Percentiles rank a stretch among this genome's conserved stretches.
Evolutionary conservation across 2,113 vertebrate genomes (phyloP).

Genomic region (Pelodiscus sinensis): DNA sequence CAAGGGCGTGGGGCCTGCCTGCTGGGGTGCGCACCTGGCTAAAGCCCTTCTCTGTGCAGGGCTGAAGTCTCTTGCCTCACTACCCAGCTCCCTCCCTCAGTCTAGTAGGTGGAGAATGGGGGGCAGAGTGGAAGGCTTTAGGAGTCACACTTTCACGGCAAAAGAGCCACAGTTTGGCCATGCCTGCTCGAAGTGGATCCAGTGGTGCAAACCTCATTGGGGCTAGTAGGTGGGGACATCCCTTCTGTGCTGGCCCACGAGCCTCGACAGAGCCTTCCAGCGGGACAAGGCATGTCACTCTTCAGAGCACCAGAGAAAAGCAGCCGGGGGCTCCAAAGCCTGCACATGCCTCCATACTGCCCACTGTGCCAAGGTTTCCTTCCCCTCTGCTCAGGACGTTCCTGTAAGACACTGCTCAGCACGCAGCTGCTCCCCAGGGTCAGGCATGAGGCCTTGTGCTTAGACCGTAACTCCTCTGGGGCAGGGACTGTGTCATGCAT

Average conservation of each 20-base stretch:
- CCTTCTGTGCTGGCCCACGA: background rate
- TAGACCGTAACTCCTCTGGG: background rate
- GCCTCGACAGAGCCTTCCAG: too few relatives aligned
- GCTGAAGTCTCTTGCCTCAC: too few relatives aligned
- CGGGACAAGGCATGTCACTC: too few relatives aligned
- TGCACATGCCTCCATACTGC: background rate
- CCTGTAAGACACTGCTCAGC: background rate
- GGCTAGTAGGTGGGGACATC: too few relatives aligned
- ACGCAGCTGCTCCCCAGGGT: background rate
- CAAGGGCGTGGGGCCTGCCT: too few relatives aligned
- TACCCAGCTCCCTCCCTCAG: too few relatives aligned
- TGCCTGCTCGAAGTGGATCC: background rate
- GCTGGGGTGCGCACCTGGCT: too few relatives aligned
- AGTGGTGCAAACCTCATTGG: background rate
- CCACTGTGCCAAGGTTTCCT: background rate
- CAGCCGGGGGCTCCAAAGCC: background rate
- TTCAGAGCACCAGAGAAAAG: background rate
- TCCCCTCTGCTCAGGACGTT: background rate
- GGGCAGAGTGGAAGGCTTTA: too few relatives aligned
- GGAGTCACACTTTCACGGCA: too few relatives aligned
- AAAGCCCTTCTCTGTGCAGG: too few relatives aligned
- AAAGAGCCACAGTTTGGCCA: too few relatives aligned
- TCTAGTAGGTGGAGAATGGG: too few relatives aligned
- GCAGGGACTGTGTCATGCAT: background rate
- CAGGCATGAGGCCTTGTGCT: background rate